These are phyloP conservation scores for Psilopogon haemacephalus DNA, from an alignment of 2,113 vertebrate species.

Conservation along the genomic window DNA sequence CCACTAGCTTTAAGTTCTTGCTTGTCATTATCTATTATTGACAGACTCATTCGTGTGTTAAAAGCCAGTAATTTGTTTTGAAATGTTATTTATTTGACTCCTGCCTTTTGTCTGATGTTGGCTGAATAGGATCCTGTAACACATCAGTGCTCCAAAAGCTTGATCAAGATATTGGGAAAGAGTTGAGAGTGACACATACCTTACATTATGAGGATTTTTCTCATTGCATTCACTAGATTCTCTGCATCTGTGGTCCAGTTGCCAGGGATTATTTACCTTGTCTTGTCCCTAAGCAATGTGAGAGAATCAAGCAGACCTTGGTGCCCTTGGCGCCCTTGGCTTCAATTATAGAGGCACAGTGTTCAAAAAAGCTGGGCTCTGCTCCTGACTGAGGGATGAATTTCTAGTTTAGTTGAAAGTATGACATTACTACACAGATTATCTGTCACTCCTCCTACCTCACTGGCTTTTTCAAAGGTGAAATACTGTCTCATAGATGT, in stretches of 20 bases:
- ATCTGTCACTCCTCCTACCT: background rate
- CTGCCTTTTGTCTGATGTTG: background rate
- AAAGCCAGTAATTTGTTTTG: background rate
- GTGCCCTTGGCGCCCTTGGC: background rate
- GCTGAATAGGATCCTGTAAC: background rate
- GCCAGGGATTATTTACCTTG: background rate
- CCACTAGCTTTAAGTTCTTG: background rate
- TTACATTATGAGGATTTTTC: background rate
- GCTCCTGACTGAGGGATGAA: background rate
- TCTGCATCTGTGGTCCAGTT: background rate
- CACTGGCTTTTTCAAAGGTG: background rate
- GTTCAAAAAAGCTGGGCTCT: background rate
- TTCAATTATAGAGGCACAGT: accelerated
- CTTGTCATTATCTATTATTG: background rate
- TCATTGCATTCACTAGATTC: background rate
- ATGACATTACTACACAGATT: background rate
- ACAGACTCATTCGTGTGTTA: background rate
- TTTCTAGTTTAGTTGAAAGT: background rate
- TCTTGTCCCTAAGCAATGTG: background rate
- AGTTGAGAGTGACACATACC: background rate
- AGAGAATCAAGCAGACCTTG: background rate
- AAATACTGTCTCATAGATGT: background rate
- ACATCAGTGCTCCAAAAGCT: background rate
- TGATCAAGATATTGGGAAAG: background rate
- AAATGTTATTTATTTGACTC: background rate